Base-by-base conservation (phyloP, 2,113 vertebrate species). In the Thamnaconus septentrionalis region DNA sequence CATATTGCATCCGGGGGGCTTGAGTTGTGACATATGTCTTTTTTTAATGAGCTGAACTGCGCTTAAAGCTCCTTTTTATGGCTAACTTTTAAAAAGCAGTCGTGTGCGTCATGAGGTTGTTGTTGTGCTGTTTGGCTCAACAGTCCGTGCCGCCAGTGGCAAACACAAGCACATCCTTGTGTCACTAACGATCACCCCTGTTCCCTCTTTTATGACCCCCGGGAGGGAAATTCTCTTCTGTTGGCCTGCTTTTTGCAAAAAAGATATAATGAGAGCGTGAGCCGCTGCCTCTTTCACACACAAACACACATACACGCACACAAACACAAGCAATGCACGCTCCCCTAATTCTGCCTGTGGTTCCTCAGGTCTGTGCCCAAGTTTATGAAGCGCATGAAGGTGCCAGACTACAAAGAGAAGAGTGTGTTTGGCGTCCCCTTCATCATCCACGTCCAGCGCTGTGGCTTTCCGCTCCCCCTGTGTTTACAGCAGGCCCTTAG, bases 401-500 rank as follows among this genome's bases (percentile, higher is more conserved):
- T 88, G 54, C 87, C 87, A 9, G 88, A 90, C 82, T 86, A 88
- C 81, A 87, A 87, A 82, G 88, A 90, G 62, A 87, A 82, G 80
- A 85, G 84, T 77, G 88, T 90, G 75, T 90, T 90, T 11, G 88
- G 87, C 6, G 92, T 96, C 48, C 95, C 94, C 51, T 93, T 96
- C 67, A 94, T 96, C 61, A 90, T 96, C 64, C 95, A 98, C 0
- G 95, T 96, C 62, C 95, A 96, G 90, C 94, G 94, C 64, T 95
- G 94, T 0, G 95, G 88, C 46, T 87, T 84, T 59, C 96, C 97
- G 0, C 92, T 98, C 73, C 97, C 96, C 39, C 91, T 93, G 73
- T 95, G 96, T 81, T 94, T 98, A 72, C 97, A 98, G 62, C 94
- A 96, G 81, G 96, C 96, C 0, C 90, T 98, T 41, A 85, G 90